phyloP scores from a whole-genome alignment of 2,797 vertebrate genomes.

The Acanthurus lineatus region DNA sequence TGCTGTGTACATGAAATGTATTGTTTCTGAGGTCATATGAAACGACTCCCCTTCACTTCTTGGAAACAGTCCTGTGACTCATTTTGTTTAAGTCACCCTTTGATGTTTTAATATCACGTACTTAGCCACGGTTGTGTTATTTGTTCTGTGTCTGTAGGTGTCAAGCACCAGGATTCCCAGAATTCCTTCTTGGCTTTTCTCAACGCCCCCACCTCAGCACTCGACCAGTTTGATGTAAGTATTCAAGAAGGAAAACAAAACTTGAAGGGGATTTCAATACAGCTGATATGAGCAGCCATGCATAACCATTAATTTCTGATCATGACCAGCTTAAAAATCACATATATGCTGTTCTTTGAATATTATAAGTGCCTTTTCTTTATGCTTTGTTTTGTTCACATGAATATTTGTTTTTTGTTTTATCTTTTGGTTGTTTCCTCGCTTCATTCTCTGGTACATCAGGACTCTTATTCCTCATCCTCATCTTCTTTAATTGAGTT shows the following conservation, averaged over 20 bases:
- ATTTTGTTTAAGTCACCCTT: constrained; percentile 59
- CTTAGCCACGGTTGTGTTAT: constrained; percentile 50
- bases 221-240: constrained; percentile 99
- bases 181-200: constrained; percentile 99
- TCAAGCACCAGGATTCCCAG: constrained; percentile 99
- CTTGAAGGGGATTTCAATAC: not conserved
- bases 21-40: constrained; percentile 60
- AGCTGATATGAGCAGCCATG: not conserved
- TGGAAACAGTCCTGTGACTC: constrained; percentile 63
- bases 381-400: constrained; percentile 31
- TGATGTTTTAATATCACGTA: constrained; percentile 57
- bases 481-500: constrained; percentile 98
- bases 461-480: constrained; percentile 97
- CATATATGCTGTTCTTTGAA: not conserved
- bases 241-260: not conserved
- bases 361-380: constrained; percentile 14
- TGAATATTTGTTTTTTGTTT: constrained; percentile 51
- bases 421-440: constrained; percentile 72
- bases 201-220: constrained; percentile 94
- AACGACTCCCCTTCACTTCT: not conserved
- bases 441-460: constrained; percentile 88
- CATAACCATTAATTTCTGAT: not conserved
- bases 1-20: constrained; percentile 29
- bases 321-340: not conserved
- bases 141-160: constrained; percentile 87